Conservation (phyloP, 2,888 invertebrate species). For the Mycalesis mineus region DNA sequence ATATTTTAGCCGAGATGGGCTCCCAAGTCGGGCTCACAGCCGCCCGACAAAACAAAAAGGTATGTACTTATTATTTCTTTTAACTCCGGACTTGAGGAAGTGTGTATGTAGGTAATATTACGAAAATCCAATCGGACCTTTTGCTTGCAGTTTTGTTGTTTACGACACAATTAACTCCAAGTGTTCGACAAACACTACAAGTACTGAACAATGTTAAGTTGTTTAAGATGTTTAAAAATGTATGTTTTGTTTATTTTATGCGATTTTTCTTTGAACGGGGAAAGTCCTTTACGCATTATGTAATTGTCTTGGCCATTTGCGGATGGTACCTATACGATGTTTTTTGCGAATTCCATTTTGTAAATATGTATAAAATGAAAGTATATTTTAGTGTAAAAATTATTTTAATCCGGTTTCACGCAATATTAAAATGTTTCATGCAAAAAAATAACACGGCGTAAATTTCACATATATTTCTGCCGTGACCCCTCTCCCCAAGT, state of each 20-base stretch:
- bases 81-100: neutral
- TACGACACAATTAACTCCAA: neutral
- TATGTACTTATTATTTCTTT: conserved; percentile 33
- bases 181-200: neutral
- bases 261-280: neutral
- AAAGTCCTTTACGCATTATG: neutral
- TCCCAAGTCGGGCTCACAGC: conserved; percentile 72
- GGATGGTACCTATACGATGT: too few species aligned
- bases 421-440: too few species aligned
- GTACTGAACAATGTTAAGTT: neutral
- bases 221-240: neutral
- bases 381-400: too few species aligned
- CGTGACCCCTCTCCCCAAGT: too few species aligned
- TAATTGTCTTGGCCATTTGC: too few species aligned
- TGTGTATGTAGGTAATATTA: neutral
- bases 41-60: conserved; percentile 62
- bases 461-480: too few species aligned
- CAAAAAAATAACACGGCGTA: too few species aligned
- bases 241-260: neutral
- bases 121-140: neutral
- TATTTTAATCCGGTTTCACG: too few species aligned
- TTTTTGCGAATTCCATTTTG: too few species aligned
- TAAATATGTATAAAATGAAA: too few species aligned
- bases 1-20: conserved; percentile 71
- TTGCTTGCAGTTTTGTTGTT: neutral